Base-by-base conservation (phyloP, 2,113 vertebrate genomes). In the Phoxinus phoxinus region DNA sequence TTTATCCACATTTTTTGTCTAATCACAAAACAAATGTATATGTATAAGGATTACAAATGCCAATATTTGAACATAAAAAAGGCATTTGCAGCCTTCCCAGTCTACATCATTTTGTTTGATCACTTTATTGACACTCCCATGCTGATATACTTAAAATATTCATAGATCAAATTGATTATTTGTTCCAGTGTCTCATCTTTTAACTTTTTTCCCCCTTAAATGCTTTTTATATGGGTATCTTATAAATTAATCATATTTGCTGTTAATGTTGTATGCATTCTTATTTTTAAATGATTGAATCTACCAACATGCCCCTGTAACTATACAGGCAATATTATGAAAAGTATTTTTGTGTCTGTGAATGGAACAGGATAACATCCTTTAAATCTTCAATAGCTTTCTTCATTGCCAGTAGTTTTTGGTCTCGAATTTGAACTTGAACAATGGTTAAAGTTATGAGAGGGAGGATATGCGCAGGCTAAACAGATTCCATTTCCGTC, bases 401-500 rank as follows among this genome's bases (percentile, higher is more conserved):
- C 69, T 72, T 72, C 37, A 44, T 72, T 44, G 35, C 0, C 13
- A 0, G n/a, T 25, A 61, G 35, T 27, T 65, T 25, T 27, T 65
- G 37, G 37, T 61, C 37, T 65, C 13, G 27, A 46, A 46, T 17
- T 44, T 65, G 19, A 80, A 25, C 3, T 63, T 65, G 25, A 53
- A 53, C 25, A 46, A 65, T 46, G 59, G 32, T 63, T 21, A 21
- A 65, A 44, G 58, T 65, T 44, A 65, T 4, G 2, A 41, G 35
- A 7, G 35, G 35, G n/a, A 13, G 13, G 73, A 51, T 25, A 53
- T 53, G 44, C 30, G n/a, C 44, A 76, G 46, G 25, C 74, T 53
- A 27, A 53, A 80, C 37, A 80, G n/a, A 46, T 46, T 80, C n/a
- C 58, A 67, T 67, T 67, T 67, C 56, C 13, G 15, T 61, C 23